Base-by-base conservation (phyloP, 2,888 invertebrate species). In the Lagria hirta region DNA sequence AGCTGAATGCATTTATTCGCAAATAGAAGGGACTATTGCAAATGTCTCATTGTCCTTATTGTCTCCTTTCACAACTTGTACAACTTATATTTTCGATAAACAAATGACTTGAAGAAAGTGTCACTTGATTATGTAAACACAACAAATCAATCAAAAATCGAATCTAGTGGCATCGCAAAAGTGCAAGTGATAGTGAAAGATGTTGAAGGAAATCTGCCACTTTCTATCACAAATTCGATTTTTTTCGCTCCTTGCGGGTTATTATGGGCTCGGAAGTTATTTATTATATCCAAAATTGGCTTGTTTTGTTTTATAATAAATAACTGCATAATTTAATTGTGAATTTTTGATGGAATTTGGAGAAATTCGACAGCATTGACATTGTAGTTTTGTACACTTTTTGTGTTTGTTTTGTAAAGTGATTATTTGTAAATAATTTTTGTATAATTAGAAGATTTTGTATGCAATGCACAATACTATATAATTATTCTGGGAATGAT, bases 171-270 rank as follows among this genome's bases (percentile, higher is more conserved):
- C 12, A 33, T 33, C 41, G 41, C 33, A 43, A 43, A 43, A 43
- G 42, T 43, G 42, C 42, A 43, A 43, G 42, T 41, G 41, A 41
- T 41, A 41, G 41, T 41, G 42, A 43, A 43, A 43, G 42, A 43
- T 43, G 42, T 35, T 35, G 35, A 29, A 29, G 35, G 33, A 43
- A 43, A 43, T 43, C 42, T 43, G 34, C 34, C 13, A 43, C 42
- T 43, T 43, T 43, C 42, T 43, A 43, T n/a, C 35, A 35, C 20
- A 30, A 2, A 40, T 40, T 33, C 22, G 33, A 41, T 33, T 27
- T 20, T 41, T 27, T 41, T 32, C 33, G 21, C 15, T n/a, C n/a
- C n/a, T n/a, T 29, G 29, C 33, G 12, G 4, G 20, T n/a, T 7
- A 38, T 16, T 30, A 32, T 18, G 20, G 11, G 13, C 29, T 40